Conservation (phyloP, 2,888 invertebrate species). For the Horisme vitalbata region DNA sequence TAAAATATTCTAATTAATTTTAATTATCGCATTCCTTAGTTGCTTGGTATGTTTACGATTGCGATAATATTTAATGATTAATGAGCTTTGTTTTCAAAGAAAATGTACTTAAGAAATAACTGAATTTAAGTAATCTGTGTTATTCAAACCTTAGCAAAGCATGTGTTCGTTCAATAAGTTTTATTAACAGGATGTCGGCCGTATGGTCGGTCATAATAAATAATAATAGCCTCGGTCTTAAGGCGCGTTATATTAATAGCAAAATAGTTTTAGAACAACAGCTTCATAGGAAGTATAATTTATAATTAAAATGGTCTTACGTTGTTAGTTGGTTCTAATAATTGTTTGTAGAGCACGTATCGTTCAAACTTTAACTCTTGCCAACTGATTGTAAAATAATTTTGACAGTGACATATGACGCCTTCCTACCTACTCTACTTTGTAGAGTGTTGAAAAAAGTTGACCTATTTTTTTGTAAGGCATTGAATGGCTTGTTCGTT, state of each 20-base stretch:
- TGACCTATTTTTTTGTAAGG: conserved; percentile 13
- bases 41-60: conserved; percentile 1
- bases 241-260: conserved; percentile 23
- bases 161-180: conserved; percentile 19
- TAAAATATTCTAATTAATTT: conserved; percentile 26
- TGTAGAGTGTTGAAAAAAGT: too few relatives aligned
- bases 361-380: background rate
- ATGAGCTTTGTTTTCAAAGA: too few relatives aligned
- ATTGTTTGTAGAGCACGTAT: background rate
- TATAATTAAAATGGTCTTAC: background rate
- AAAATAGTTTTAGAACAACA: conserved; percentile 8
- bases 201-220: conserved; percentile 33
- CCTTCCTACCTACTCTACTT: too few relatives aligned
- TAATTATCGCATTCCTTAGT: conserved; percentile 10
- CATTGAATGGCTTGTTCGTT: conserved; percentile 1
- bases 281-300: too few relatives aligned
- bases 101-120: too few relatives aligned
- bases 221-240: conserved; percentile 26
- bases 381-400: conserved; percentile 1
- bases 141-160: conserved; percentile 1
- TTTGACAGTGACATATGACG: conserved; percentile 11
- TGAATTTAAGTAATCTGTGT: too few relatives aligned
- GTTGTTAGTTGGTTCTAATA: background rate
- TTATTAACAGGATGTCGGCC: conserved; percentile 31
- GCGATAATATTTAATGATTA: conserved; percentile 2